A percentile compares a stretch with the other conserved stretches of the same genome.
Evolutionary conservation across 1,140 invertebrate species (phyloP).

Genomic region (Bemisia tabaci): DNA sequence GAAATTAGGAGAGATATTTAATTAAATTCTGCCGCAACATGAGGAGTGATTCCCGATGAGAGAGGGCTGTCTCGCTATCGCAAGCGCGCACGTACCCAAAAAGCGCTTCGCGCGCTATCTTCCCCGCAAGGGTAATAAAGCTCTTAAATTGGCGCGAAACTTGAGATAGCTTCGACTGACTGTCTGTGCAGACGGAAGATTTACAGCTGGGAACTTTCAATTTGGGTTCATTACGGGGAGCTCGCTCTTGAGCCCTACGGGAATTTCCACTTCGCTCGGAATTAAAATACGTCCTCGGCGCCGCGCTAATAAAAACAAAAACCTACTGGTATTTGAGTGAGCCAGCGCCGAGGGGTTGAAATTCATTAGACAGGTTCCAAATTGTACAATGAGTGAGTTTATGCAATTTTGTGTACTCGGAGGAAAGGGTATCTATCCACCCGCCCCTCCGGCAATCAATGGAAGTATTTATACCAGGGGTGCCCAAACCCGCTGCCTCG

Average conservation of each 20-base stretch:
- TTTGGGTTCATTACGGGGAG: not conserved
- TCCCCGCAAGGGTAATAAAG: too few relatives aligned
- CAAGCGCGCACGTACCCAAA: too few relatives aligned
- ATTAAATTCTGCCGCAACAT: too few relatives aligned
- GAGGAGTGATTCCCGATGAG: too few relatives aligned
- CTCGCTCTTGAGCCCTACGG: not conserved
- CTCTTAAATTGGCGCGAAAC: too few relatives aligned
- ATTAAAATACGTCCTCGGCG: not conserved
- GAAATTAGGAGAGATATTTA: too few relatives aligned
- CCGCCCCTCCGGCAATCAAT: not conserved
- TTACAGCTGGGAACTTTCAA: not conserved
- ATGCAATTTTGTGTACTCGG: not conserved
- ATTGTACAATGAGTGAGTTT: not conserved
- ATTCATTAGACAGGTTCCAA: not conserved
- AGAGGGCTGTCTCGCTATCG: too few relatives aligned
- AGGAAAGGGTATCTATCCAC: not conserved
- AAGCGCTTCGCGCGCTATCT: too few relatives aligned
- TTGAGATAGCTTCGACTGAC: too few relatives aligned
- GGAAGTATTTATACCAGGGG: not conserved
- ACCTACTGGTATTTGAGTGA: not conserved
- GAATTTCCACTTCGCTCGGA: not conserved
- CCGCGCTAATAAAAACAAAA: not conserved
- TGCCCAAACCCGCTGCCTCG: not conserved
- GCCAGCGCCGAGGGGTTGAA: not conserved
- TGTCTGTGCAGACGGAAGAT: too few relatives aligned